Base-by-base conservation (phyloP, 1,140 invertebrate genomes). In the Eueides isabella region DNA sequence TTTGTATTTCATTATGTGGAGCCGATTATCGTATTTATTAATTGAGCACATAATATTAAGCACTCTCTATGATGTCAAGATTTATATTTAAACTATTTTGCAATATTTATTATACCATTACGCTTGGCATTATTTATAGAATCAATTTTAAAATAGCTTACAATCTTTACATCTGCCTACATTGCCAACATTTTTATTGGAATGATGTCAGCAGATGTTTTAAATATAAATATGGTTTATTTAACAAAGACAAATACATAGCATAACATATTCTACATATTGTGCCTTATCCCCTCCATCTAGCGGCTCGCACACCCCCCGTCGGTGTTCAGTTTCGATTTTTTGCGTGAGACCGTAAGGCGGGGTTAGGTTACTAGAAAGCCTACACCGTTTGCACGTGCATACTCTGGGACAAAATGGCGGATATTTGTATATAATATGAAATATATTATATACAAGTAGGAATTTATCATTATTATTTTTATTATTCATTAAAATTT, bases 341-440 rank as follows among this genome's bases (percentile, higher is more conserved):
- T 91, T 91, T 91, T 88, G 85, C 83, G 85, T 81, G 83, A 84
- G 81, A 82, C 78, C 80, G 83, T 80, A 76, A 82, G 85, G 86
- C 85, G 88, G 85, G 85, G 82, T 89, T 84, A 80, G 83, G 87
- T 89, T 89, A 85, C 86, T 79, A 89, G 89, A 92, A 92, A 91
- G 82, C 84, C 82, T 89, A 92, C 86, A 90, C 88, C 88, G 75
- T 80, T 82, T 89, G 88, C 90, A 92, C 90, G 88, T 92, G 90
- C 83, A 84, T 67, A 67, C 73, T 73, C 77, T 80, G 80, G 79
- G 67, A 76, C 81, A 89, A 88, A 80, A 91, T 91, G 86, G 86
- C 87, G 72, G 83, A 77, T 74, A 61, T 71, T n/a, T 55, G 23
- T 55, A 55, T 55, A 55, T 55, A 26, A 55, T 55, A 26, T 55